phyloP scores from a whole-genome alignment of 2,797 vertebrate genomes.

The Myotis daubentonii region DNA sequence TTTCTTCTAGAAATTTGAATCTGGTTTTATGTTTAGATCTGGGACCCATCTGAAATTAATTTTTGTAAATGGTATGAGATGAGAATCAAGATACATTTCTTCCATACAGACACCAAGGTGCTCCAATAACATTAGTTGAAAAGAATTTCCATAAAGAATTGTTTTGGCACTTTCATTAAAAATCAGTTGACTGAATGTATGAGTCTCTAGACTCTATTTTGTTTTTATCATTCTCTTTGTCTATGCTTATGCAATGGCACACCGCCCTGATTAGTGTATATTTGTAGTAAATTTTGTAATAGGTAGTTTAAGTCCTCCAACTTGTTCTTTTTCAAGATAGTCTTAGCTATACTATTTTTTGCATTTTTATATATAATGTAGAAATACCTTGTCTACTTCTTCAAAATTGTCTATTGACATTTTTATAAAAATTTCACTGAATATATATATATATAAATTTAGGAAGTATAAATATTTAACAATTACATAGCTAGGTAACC shows the following conservation, averaged over 20 bases:
- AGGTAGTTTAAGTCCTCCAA: not conserved
- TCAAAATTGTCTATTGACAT: not conserved
- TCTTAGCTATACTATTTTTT: conserved; percentile 2
- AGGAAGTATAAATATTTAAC: not conserved
- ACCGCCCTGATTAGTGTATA: not conserved
- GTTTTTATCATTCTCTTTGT: not conserved
- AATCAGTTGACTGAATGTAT: not conserved
- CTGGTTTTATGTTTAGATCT: not conserved
- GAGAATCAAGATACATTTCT: not conserved
- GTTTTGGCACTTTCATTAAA: not conserved
- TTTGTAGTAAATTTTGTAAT: conserved; percentile 8
- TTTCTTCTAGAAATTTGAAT: not conserved
- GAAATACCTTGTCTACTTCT: not conserved
- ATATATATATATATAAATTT: not conserved
- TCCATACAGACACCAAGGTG: not conserved
- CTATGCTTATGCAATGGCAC: not conserved
- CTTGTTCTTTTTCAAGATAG: not conserved
- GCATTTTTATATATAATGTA: not conserved
- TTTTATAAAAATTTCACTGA: not conserved
- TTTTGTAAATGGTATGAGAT: not conserved
- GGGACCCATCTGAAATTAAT: not conserved
- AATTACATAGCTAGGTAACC: no score
- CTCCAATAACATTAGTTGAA: not conserved
- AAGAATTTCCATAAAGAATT: not conserved
- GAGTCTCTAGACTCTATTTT: not conserved